Base-by-base conservation (phyloP, 1,140 invertebrate genomes). In the Lysiphlebus fabarum region DNA sequence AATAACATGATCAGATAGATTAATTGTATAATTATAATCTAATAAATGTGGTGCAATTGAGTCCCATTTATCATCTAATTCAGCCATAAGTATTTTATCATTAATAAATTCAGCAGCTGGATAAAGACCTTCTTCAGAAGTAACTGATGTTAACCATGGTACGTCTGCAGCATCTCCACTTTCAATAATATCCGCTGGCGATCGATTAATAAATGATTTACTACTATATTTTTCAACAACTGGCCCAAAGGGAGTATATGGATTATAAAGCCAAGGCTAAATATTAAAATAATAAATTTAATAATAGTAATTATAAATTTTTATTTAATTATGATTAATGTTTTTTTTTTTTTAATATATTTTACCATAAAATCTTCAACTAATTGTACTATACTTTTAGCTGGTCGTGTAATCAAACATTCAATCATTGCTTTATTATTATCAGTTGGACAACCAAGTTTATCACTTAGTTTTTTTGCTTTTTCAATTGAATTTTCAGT, bases 401-500 rank as follows among this genome's bases (percentile, higher is more conserved):
- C 84, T 0, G 85, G 83, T 55, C 82, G 73, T 53, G 82, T 77
- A 41, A 82, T 78, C 1, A 92, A 75, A 72, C 90, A 92, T 36
- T 84, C 81, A 1, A 89, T 72, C 67, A 91, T 79, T 9, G 82
- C 76, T 54, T 75, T 66, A 38, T 67, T 82, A 53, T 71, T 73
- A 37, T 70, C 58, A 5, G 75, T 82, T 1, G 84, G 82, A 73
- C 90, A 92, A 60, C 88, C 88, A 0, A 92, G 74, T 4, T 80
- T 75, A 3, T 74, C 67, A 0, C 85, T 86, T 3, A 92, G 70
- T 48, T 81, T 75, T 43, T 81, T 77, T 0, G 89, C 85, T 67
- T 89, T 89, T 62, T 84, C 75, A 2, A 80, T 70, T 0, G 88
- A 81, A 45, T 86, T 82, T 65, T 85, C 76, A 1, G 84, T 80